Percentiles rank a stretch among this genome's conserved stretches.
These are phyloP conservation scores for Spermophilus dauricus DNA, from an alignment of 2,113 vertebrate genomes.

Conservation along the genomic window DNA sequence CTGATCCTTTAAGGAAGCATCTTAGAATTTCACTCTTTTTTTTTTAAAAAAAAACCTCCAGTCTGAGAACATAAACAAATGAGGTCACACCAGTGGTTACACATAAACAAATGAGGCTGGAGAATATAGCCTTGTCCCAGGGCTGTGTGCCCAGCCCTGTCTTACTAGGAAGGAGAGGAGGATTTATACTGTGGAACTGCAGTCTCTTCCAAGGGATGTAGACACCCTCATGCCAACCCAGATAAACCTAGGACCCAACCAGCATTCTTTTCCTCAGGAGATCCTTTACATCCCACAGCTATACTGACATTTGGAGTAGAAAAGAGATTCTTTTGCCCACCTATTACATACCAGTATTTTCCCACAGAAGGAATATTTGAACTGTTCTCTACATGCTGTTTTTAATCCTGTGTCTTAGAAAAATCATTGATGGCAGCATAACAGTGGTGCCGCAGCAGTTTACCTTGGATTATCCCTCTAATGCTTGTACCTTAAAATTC, in stretches of 20 bases:
- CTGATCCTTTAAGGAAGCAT: not conserved
- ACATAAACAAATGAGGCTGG: not conserved
- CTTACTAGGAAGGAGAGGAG: not conserved
- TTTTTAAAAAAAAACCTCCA: not conserved
- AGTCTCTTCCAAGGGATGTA: not conserved
- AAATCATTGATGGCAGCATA: not conserved
- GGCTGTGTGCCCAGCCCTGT: not conserved
- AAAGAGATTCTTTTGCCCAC: not conserved
- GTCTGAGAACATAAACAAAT: not conserved
- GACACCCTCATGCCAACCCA: too few relatives aligned
- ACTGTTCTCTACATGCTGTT: not conserved
- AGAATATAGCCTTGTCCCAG: not conserved
- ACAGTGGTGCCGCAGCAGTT: not conserved
- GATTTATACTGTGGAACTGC: not conserved
- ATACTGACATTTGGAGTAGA: not conserved
- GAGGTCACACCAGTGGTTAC: not conserved
- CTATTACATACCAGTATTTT: not conserved
- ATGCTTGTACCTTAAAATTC: not conserved
- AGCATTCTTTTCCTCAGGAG: not conserved
- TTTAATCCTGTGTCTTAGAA: not conserved
- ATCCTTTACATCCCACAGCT: not conserved
- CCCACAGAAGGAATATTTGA: not conserved
- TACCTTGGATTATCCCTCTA: not conserved
- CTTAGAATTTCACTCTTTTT: not conserved
- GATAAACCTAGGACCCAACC: not conserved